Conservation (phyloP, 2,797 vertebrate species). For the Hyperoplus lanceolatus region DNA sequence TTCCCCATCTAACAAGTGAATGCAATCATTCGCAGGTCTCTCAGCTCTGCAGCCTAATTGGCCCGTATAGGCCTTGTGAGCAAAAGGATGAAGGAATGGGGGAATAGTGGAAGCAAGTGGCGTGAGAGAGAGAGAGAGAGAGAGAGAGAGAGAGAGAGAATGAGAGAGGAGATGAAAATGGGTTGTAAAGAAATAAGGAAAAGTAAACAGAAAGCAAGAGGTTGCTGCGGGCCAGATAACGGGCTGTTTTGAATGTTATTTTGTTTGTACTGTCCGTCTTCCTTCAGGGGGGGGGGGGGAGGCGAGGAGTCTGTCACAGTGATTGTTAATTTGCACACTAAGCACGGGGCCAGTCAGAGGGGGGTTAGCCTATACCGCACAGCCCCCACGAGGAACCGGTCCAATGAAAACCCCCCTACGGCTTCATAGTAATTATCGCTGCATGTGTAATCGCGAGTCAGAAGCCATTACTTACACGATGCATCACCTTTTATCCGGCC, state of each 20-base stretch:
- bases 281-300: constrained; percentile 36
- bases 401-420: constrained; percentile 46
- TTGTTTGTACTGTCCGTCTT: constrained; percentile 65
- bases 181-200: constrained; percentile 31
- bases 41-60: constrained; percentile 54
- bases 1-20: constrained; percentile 27
- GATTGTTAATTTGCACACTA: constrained; percentile 54
- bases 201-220: constrained; percentile 55
- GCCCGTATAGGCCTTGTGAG: constrained; percentile 31
- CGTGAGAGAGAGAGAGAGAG: constrained; percentile 41
- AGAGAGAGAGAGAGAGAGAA: constrained; percentile 25
- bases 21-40: constrained; percentile 51
- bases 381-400: constrained; percentile 44
- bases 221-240: constrained; percentile 54
- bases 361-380: constrained; percentile 12
- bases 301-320: constrained; percentile 48
- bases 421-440: constrained; percentile 72
- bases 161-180: constrained; percentile 49
- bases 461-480: constrained; percentile 54
- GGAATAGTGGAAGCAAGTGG: constrained; percentile 33
- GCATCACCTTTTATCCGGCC: constrained; percentile 34
- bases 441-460: constrained; percentile 73
- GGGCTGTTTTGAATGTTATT: constrained; percentile 65
- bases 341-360: constrained; percentile 40
- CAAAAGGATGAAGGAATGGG: constrained; percentile 30